A percentile compares a stretch with the other conserved stretches of the same genome.
phyloP scores from a whole-genome alignment of 2,113 vertebrate species.

The Apodemus speciosus region DNA sequence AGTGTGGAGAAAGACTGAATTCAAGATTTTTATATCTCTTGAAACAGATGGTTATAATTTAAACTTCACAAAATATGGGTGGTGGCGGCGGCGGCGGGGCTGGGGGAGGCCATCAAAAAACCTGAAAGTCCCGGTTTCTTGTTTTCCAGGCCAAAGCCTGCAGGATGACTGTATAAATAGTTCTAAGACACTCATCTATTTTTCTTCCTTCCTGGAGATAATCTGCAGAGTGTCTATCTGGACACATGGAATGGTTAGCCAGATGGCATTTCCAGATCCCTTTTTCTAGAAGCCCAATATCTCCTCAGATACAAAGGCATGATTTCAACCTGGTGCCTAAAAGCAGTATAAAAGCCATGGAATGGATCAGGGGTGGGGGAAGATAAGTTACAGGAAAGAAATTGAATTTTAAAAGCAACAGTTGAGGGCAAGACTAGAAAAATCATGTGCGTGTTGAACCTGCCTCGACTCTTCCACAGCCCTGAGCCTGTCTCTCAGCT shows the following conservation, averaged over 20 bases:
- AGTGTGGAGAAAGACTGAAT: slow-evolving; percentile 52
- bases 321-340: slow-evolving; percentile 57
- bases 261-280: slow-evolving; percentile 70
- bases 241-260: slow-evolving; percentile 68
- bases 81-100: not conserved
- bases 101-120: slow-evolving; percentile 59
- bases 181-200: slow-evolving; percentile 66
- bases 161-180: slow-evolving; percentile 73
- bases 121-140: slow-evolving; percentile 67
- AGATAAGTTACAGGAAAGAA: not conserved
- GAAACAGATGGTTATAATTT: slow-evolving; percentile 78
- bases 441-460: not conserved
- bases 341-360: not conserved
- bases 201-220: slow-evolving; percentile 74
- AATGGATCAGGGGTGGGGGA: not conserved
- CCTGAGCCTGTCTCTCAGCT: not conserved
- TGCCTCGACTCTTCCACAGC: not conserved
- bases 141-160: slow-evolving; percentile 75
- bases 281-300: slow-evolving; percentile 56
- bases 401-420: slow-evolving; percentile 43
- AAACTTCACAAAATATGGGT: slow-evolving; percentile 71
- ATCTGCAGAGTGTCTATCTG: slow-evolving; percentile 68
- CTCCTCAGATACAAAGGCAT: slow-evolving; percentile 62
- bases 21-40: slow-evolving; percentile 72
- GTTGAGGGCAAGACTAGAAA: slow-evolving; percentile 35